Percentiles rank a stretch among this genome's conserved stretches.
Conservation (phyloP, 2,888 invertebrate species). For the Boloria euphrosyne region DNA sequence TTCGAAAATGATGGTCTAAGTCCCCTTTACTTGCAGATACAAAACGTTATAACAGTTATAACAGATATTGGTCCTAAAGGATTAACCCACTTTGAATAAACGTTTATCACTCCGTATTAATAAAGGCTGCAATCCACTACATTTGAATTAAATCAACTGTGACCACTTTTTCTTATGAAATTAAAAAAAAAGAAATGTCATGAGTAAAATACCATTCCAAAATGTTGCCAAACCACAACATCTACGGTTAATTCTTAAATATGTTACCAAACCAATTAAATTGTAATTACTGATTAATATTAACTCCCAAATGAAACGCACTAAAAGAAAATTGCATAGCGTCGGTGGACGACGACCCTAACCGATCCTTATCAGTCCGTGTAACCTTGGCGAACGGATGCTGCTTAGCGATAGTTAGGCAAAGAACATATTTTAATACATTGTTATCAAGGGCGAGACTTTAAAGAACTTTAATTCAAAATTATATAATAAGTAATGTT, state of each 20-base stretch:
- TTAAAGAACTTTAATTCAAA: constrained; percentile 11
- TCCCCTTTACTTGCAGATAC: too few species aligned
- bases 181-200: too few species aligned
- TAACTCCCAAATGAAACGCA: constrained; percentile 40
- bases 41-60: background rate
- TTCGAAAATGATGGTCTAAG: too few species aligned
- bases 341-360: constrained; percentile 22
- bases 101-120: constrained; percentile 39
- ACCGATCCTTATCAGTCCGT: constrained; percentile 57
- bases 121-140: constrained; percentile 54
- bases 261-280: too few species aligned
- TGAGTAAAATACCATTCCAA: too few species aligned
- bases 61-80: constrained; percentile 48
- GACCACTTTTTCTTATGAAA: too few species aligned
- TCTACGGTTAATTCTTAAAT: too few species aligned
- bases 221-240: too few species aligned
- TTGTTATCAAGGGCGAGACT: constrained; percentile 40
- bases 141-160: constrained; percentile 31
- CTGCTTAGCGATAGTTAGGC: constrained; percentile 49
- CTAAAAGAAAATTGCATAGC: constrained; percentile 6
- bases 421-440: constrained; percentile 42
- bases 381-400: constrained; percentile 32
- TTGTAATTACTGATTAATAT: background rate
- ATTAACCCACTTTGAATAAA: constrained; percentile 64
- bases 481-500: constrained; percentile 19